Base-by-base conservation (phyloP, 2,113 vertebrate species). In the Cheirogaleus medius region DNA sequence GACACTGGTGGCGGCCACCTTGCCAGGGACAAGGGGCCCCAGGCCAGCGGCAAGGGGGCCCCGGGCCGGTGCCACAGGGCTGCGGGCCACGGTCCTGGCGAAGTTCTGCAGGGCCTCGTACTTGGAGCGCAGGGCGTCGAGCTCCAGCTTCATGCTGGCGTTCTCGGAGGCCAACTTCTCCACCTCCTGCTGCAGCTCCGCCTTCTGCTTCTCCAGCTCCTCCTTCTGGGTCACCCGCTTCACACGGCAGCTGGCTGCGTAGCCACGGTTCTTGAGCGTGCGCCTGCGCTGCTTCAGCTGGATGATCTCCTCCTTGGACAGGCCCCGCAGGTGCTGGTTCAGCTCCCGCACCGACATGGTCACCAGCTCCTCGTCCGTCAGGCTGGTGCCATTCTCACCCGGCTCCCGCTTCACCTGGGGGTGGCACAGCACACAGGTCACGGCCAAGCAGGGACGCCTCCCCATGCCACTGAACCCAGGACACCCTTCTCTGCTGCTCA, bases 31-130 rank as follows among this genome's bases (percentile, higher is more conserved):
- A 4, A 99, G 99, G 66, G 99, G 99, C 94, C 99, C 99, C 97
- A 99, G 99, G 98, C 99, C 99, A 8, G 99, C 98, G 64, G 99
- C 88, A 95, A 99, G 99, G 18, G 99, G 99, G 20, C 99, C 99
- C 97, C 99, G 98, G 1, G 99, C 98, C 1, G 99, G 99, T 32
- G 99, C 99, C 98, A 99, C 99, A 0, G 99, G 99, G 98, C 99
- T 99, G 96, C 99, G 99, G 90, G 99, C 99, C 98, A 99, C 99
- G 98, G 99, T 99, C 99, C 99, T 99, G 98, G 99, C 99, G 97
- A 99, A 99, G 99, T 99, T 99, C 99, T 99, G 99, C 78, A 99
- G 99, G 77, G 99, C 99, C 98, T 99, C 99, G 0, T 99, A 99
- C 99, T 99, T 99, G 98, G 99, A 99, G 97, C 99, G 99, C 93